Evolutionary conservation across 2,113 vertebrate species (phyloP).

Genomic region (Periophthalmus modestus): DNA sequence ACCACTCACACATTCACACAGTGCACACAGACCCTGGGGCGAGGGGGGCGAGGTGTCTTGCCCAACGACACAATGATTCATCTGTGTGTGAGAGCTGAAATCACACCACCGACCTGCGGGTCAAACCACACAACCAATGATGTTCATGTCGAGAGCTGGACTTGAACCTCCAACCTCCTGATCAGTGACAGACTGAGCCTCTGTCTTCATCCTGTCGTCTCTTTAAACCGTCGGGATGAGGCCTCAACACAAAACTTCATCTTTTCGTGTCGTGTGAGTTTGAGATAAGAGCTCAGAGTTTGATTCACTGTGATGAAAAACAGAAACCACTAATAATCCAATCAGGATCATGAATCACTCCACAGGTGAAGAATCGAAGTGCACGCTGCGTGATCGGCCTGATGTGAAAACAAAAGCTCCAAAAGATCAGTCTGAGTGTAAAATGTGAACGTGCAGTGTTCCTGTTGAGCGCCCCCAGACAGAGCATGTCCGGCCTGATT

Average conservation of each 20-base stretch:
- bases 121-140: too few relatives aligned
- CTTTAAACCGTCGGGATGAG: not conserved
- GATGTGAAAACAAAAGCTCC: not conserved
- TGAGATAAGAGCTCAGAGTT: too few relatives aligned
- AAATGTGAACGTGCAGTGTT: slow-evolving; percentile 49
- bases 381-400: not conserved
- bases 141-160: too few relatives aligned
- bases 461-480: slow-evolving; percentile 56
- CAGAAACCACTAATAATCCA: not conserved
- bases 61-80: too few relatives aligned
- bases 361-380: not conserved
- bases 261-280: too few relatives aligned
- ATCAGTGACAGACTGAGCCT: too few relatives aligned
- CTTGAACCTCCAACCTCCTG: too few relatives aligned
- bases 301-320: not conserved
- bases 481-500: slow-evolving; percentile 66
- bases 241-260: not conserved
- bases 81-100: too few relatives aligned
- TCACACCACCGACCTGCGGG: too few relatives aligned
- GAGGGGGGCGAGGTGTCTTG: too few relatives aligned
- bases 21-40: too few relatives aligned
- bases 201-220: not conserved
- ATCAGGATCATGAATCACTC: not conserved
- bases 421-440: slow-evolving; percentile 45
- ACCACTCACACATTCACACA: too few relatives aligned